Base-by-base conservation (phyloP, 1,140 invertebrate species). In the Habropoda laboriosa region DNA sequence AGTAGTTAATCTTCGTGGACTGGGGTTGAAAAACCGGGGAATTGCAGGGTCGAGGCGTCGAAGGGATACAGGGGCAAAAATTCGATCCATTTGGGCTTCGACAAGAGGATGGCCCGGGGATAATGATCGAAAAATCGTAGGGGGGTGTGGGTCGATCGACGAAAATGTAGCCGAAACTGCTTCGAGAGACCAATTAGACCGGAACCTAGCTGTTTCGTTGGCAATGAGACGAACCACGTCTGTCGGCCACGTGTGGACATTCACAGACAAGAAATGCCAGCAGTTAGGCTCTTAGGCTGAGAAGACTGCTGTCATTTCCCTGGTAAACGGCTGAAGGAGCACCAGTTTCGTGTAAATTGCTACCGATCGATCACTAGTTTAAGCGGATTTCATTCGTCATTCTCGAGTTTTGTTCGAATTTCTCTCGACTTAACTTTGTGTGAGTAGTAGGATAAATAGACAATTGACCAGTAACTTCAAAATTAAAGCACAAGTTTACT, bases 51-150 rank as follows among this genome's bases (percentile, higher is more conserved):
- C n/a, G 53, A 76, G 38, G 60, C 73, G 60, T 38, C 12, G 49
- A 40, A 40, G 58, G 24, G 27, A 24, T 30, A 1, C 63, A 12
- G 47, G 77, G 61, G 47, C 35, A 74, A 68, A 74, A 86, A 76
- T 82, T 72, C 76, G 85, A 72, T 84, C 63, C 74, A 79, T 81
- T 79, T 47, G 71, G 77, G 78, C 53, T 47, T 77, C 76, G 85
- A 77, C 68, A 30, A 51, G n/a, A 64, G 32, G 58, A 10, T 32
- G 58, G n/a, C 49, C n/a, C 5, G 80, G 57, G 75, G 83, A 80
- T 87, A 88, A 87, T 86, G 86, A 87, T 89, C 70, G 78, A 85
- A 80, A 82, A 87, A 84, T 85, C 75, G 82, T 67, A 57, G 73
- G 78, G 60, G 64, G 71, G 82, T 86, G 80, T 63, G 79, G 77